Evolutionary conservation across 1,140 invertebrate genomes (phyloP).

Genomic region (Drosophila lacertosa): DNA sequence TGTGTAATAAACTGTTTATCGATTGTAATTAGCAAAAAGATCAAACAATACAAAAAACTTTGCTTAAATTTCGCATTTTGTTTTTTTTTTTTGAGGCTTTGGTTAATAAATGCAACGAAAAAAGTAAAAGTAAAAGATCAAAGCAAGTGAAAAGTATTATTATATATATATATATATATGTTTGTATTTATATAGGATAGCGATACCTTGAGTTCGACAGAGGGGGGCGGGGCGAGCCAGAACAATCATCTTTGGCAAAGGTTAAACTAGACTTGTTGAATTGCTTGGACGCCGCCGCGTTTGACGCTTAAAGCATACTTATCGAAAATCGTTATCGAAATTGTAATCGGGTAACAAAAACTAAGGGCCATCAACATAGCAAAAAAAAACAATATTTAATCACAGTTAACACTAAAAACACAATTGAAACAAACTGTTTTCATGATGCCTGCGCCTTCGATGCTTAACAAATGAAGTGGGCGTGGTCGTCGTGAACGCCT

Average conservation of each 20-base stretch:
- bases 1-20: constrained; percentile 63
- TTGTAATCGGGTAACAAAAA: constrained; percentile 2
- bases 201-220: constrained; percentile 12
- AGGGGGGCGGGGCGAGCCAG: constrained; percentile 4
- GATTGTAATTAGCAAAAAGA: constrained; percentile 54
- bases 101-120: constrained; percentile 65
- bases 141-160: constrained; percentile 47
- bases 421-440: constrained; percentile 31
- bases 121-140: constrained; percentile 28
- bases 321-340: constrained; percentile 25
- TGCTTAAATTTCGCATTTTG: constrained; percentile 6
- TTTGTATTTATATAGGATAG: constrained; percentile 21
- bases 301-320: constrained; percentile 24
- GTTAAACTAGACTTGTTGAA: constrained; percentile 36
- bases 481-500: constrained; percentile 22
- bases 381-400: constrained; percentile 14
- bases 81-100: constrained; percentile 44
- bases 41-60: constrained; percentile 35
- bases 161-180: constrained; percentile 36
- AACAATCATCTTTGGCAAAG: constrained; percentile 49
- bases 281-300: constrained; percentile 14
- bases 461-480: constrained; percentile 33
- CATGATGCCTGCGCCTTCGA: constrained; percentile 17
- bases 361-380: constrained; percentile 11
- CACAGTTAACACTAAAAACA: constrained; percentile 35